Percentiles rank a stretch among this genome's conserved stretches.
These are phyloP conservation scores for Papilio helenus DNA, from an alignment of 1,140 invertebrate genomes.

Conservation along the genomic window DNA sequence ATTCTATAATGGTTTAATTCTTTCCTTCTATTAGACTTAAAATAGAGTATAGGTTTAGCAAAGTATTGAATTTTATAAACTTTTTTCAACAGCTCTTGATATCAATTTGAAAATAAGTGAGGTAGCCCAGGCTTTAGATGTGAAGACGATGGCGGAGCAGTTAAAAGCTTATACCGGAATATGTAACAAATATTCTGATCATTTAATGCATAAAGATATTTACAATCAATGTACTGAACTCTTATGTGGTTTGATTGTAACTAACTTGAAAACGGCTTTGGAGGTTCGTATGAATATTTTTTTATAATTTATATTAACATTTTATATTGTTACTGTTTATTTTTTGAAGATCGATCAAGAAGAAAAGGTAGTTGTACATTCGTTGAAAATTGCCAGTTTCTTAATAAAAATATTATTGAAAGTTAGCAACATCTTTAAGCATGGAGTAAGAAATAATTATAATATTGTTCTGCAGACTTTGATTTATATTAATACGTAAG, in stretches of 20 bases:
- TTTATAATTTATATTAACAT: not conserved
- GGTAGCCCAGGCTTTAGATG: slow-evolving; percentile 67
- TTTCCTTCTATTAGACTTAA: no score
- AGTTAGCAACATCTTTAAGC: slow-evolving; percentile 61
- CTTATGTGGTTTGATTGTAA: slow-evolving; percentile 55
- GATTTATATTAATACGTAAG: slow-evolving; percentile 37
- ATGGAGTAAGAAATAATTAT: slow-evolving; percentile 51
- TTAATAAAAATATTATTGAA: slow-evolving; percentile 65
- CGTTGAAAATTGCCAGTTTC: slow-evolving; percentile 68
- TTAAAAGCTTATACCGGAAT: slow-evolving; percentile 71
- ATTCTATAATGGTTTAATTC: no score
- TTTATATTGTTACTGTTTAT: not conserved
- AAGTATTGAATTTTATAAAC: slow-evolving; percentile 31
- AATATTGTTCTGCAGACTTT: slow-evolving; percentile 56
- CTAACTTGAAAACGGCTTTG: slow-evolving; percentile 60
- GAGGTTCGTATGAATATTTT: slow-evolving; percentile 52
- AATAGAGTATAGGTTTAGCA: no score
- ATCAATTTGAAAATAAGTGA: slow-evolving; percentile 72
- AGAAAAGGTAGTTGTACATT: slow-evolving; percentile 62
- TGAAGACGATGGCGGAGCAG: slow-evolving; percentile 77
- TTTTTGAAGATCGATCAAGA: slow-evolving; percentile 58
- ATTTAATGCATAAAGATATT: slow-evolving; percentile 55
- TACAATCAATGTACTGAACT: slow-evolving; percentile 56
- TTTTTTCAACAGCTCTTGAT: slow-evolving; percentile 60
- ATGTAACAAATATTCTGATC: slow-evolving; percentile 69